Evolutionary conservation across 2,888 invertebrate species (phyloP).

Genomic region (Parnassius apollo): DNA sequence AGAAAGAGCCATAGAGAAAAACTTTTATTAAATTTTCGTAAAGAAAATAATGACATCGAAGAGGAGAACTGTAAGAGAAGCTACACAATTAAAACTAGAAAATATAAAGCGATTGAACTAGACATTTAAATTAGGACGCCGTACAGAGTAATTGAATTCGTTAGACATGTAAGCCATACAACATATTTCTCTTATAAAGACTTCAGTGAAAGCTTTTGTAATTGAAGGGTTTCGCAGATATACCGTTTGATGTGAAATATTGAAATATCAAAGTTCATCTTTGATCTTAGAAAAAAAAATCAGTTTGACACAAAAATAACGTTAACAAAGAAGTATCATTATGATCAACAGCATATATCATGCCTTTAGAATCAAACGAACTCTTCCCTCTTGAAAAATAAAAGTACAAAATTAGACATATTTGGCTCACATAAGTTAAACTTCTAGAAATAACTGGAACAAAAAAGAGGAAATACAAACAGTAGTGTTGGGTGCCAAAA

Average conservation of each 20-base stretch:
- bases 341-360: neutral
- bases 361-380: neutral
- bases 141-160: conserved; percentile 19
- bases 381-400: neutral
- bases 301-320: conserved; percentile 10
- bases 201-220: conserved; percentile 22
- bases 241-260: conserved; percentile 22
- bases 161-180: conserved; percentile 23
- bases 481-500: conserved; percentile 23
- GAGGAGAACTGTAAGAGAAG: conserved; percentile 16
- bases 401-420: conserved; percentile 7
- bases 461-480: conserved; percentile 16
- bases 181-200: conserved; percentile 19
- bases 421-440: conserved; percentile 10
- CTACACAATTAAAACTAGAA: conserved; percentile 19
- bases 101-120: conserved; percentile 9
- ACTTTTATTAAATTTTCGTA: conserved; percentile 18
- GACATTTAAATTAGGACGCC: conserved; percentile 13
- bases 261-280: conserved; percentile 21
- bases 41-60: conserved; percentile 24
- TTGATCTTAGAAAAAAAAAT: conserved; percentile 23
- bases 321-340: conserved; percentile 7
- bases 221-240: conserved; percentile 25
- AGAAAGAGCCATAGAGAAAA: conserved; percentile 20
- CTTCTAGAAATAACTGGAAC: conserved; percentile 3